These are phyloP conservation scores for Neodiprion pinetum DNA, from an alignment of 1,140 invertebrate species.

Conservation along the genomic window DNA sequence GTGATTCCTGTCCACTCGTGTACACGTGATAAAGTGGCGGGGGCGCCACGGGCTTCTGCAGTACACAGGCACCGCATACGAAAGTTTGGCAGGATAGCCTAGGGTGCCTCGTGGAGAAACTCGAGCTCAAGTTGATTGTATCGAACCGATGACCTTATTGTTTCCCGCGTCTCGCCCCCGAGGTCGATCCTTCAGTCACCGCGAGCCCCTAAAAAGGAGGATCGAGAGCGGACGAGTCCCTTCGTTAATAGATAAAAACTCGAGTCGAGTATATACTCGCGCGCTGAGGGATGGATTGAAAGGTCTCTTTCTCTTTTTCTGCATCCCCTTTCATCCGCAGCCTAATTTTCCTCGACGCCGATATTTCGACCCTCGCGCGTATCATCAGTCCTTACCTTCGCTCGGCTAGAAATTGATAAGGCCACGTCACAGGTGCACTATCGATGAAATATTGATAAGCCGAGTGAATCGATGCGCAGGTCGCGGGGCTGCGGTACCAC, in stretches of 20 bases:
- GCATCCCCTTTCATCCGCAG: no score
- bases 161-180: not conserved
- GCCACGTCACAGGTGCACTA: constrained; percentile 6
- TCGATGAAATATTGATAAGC: constrained; percentile 7
- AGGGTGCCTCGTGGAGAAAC: not conserved
- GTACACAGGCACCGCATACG: not conserved
- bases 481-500: not conserved
- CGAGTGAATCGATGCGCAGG: constrained; percentile 4
- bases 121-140: constrained; percentile 4
- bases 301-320: not conserved
- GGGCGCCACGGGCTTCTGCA: not conserved
- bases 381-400: no score
- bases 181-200: not conserved
- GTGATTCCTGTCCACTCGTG: not conserved
- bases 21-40: not conserved
- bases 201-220: not conserved
- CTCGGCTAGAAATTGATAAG: not conserved
- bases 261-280: not conserved
- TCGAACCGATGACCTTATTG: constrained; percentile 4
- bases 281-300: not conserved
- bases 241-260: constrained; percentile 5
- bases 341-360: no score
- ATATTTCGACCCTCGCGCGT: no score
- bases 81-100: not conserved
- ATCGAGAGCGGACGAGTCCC: not conserved